Conservation (phyloP, 2,888 invertebrate genomes). For the Ennomos quercinarius region DNA sequence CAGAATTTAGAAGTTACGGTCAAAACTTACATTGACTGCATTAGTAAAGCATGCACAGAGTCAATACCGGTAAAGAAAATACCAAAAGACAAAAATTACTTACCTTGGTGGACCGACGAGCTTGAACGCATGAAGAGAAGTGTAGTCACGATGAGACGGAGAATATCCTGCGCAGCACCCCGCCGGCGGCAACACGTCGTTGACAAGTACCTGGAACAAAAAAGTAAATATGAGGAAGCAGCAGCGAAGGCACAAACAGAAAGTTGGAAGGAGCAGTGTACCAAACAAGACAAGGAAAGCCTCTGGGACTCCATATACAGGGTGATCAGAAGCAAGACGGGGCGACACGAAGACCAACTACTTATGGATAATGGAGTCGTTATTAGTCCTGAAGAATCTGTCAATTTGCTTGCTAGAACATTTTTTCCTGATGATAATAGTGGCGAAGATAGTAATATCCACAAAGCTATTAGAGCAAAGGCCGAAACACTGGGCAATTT, state of each 20-base stretch:
- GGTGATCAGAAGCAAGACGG: conserved; percentile 1
- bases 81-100: too few species aligned
- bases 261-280: conserved; percentile 35
- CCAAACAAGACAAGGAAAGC: conserved; percentile 11
- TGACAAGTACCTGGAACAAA: conserved; percentile 28
- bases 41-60: too few species aligned
- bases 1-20: too few species aligned
- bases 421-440: conserved; percentile 5
- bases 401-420: too few species aligned
- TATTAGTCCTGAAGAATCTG: not conserved
- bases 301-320: conserved; percentile 25
- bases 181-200: conserved; percentile 19
- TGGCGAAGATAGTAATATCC: conserved; percentile 3
- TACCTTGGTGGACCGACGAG: too few species aligned
- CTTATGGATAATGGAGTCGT: not conserved
- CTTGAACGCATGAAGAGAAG: too few species aligned
- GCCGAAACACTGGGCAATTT: not conserved
- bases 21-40: too few species aligned
- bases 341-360: conserved; percentile 3
- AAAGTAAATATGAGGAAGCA: conserved; percentile 28
- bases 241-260: conserved; percentile 14
- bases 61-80: too few species aligned
- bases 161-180: too few species aligned
- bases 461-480: not conserved
- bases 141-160: too few species aligned